These are phyloP conservation scores for Sminthurides aquaticus DNA, from an alignment of 2,888 invertebrate species.

Conservation along the genomic window DNA sequence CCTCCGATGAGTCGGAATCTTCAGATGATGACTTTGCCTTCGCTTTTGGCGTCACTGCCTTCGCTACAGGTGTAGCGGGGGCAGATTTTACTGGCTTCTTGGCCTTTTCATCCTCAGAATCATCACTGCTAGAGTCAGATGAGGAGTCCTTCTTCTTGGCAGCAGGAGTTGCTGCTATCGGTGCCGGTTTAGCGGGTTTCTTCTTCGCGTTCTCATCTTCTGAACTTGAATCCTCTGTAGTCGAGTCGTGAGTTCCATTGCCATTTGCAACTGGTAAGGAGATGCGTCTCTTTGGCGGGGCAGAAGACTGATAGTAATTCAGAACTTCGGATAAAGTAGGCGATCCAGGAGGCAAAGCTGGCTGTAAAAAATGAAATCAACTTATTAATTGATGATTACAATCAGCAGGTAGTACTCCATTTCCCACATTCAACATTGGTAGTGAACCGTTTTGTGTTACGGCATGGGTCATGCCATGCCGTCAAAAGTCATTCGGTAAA, in stretches of 20 bases:
- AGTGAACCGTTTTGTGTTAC: no score
- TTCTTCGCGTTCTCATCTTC: conserved; percentile 8
- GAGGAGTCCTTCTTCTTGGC: conserved; percentile 30
- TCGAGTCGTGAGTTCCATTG: conserved; percentile 19
- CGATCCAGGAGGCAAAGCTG: conserved; percentile 57
- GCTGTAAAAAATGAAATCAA: conserved; percentile 49
- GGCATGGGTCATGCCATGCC: no score
- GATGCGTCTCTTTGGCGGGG: conserved; percentile 38
- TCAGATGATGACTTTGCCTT: conserved; percentile 44
- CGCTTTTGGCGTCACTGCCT: conserved; percentile 44
- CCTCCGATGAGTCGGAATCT: conserved; percentile 28
- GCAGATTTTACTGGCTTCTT: conserved; percentile 37
- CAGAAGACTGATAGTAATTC: conserved; percentile 50
- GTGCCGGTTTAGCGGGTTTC: conserved; percentile 38
- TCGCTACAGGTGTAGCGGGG: conserved; percentile 25
- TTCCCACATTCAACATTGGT: no score
- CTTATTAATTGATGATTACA: neutral
- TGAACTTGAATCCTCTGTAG: conserved; percentile 15
- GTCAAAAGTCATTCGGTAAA: no score
- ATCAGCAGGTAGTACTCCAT: neutral
- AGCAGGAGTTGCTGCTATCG: conserved; percentile 28
- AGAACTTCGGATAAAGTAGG: conserved; percentile 59
- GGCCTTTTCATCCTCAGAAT: conserved; percentile 42
- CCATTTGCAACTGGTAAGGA: conserved; percentile 27
- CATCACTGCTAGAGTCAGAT: conserved; percentile 24